These are phyloP conservation scores for Ctenodactylus gundi DNA, from an alignment of 2,113 vertebrate genomes.

Conservation along the genomic window DNA sequence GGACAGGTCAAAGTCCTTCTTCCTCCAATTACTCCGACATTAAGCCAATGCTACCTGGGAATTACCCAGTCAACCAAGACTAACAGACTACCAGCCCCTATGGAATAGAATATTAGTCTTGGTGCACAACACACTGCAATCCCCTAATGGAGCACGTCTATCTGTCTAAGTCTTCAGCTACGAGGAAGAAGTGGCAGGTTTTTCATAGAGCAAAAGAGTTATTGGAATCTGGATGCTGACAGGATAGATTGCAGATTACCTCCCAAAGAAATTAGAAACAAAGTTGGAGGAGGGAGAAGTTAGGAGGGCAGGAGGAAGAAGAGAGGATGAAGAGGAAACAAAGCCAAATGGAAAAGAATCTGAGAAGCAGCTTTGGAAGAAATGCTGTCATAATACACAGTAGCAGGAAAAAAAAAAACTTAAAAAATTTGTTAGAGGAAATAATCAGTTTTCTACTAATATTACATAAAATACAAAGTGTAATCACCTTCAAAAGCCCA, in stretches of 20 bases:
- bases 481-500: background rate
- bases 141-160: background rate
- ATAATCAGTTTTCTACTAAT: background rate
- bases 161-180: background rate
- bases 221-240: background rate
- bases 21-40: conserved; percentile 55
- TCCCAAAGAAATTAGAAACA: background rate
- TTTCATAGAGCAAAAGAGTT: background rate
- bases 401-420: background rate
- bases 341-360: background rate
- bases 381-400: background rate
- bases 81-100: conserved; percentile 4
- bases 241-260: background rate
- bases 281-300: background rate
- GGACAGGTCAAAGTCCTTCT: conserved; percentile 48
- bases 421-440: background rate
- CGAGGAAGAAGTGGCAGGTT: background rate
- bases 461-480: background rate
- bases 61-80: conserved; percentile 51
- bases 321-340: background rate
- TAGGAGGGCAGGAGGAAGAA: background rate
- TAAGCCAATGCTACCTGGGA: conserved; percentile 51
- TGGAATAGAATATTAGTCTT: conserved; percentile 20
- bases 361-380: background rate
- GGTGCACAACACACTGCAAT: background rate